A percentile compares a stretch with the other conserved stretches of the same genome.
phyloP scores from a whole-genome alignment of 2,888 invertebrate genomes.

The Ceriagrion tenellum region DNA sequence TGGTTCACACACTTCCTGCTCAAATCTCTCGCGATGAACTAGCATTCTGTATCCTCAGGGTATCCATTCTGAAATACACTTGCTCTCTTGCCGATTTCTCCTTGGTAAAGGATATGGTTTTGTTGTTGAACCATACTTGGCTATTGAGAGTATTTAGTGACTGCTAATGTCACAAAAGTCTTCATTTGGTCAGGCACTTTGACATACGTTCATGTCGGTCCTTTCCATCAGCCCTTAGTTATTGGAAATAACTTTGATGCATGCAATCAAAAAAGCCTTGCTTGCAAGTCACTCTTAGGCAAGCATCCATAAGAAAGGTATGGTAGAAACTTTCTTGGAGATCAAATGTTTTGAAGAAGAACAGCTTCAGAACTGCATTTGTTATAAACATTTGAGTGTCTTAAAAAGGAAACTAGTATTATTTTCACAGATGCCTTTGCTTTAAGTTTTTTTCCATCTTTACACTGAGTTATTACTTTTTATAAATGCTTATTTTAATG shows the following conservation, averaged over 20 bases:
- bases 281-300: constrained; percentile 42
- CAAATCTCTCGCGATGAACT: constrained; percentile 70
- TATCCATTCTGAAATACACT: constrained; percentile 28
- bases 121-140: neutral
- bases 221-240: constrained; percentile 5
- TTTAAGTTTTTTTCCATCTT: neutral
- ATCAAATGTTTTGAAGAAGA: neutral
- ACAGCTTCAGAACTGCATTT: neutral
- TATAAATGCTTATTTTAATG: neutral
- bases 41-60: constrained; percentile 45
- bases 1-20: constrained; percentile 69
- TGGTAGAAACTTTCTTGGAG: constrained; percentile 20
- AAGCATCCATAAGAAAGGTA: constrained; percentile 29
- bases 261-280: constrained; percentile 29
- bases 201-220: neutral
- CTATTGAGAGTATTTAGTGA: constrained; percentile 34
- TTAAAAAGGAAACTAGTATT: constrained; percentile 40
- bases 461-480: neutral
- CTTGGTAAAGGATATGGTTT: constrained; percentile 20
- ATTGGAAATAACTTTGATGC: constrained; percentile 40
- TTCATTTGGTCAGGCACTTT: constrained; percentile 38
- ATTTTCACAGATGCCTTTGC: neutral
- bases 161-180: constrained; percentile 21
- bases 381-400: constrained; percentile 33
- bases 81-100: constrained; percentile 34